Percentiles rank a stretch among this genome's conserved stretches.
phyloP scores from a whole-genome alignment of 2,888 invertebrate species.

The Rotaria sp. region DNA sequence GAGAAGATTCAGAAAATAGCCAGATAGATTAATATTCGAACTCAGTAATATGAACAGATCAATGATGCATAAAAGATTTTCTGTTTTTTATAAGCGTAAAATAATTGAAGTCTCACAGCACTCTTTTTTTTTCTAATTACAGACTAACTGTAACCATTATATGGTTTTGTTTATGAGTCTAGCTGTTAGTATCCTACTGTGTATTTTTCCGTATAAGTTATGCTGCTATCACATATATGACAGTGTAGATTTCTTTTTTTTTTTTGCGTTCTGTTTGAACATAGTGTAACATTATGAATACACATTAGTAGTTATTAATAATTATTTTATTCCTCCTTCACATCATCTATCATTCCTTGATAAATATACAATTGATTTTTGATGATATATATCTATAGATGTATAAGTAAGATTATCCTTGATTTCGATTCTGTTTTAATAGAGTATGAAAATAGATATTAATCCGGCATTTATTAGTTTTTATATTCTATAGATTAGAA shows the following conservation, averaged over 20 bases:
- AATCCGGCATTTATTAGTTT: background rate
- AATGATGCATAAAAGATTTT: background rate
- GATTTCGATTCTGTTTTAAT: too few relatives aligned
- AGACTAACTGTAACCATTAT: background rate
- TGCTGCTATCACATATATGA: background rate
- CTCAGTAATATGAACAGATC: background rate
- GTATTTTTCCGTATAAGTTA: background rate
- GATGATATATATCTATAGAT: too few relatives aligned
- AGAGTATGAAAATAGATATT: background rate
- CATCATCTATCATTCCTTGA: background rate
- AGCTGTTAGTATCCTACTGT: background rate
- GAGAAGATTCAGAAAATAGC: background rate
- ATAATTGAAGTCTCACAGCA: background rate
- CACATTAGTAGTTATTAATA: background rate
- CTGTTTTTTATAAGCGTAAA: background rate
- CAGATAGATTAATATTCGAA: background rate
- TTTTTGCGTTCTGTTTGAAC: background rate
- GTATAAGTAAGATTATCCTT: too few relatives aligned
- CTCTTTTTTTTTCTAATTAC: background rate
- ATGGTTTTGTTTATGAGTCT: background rate
- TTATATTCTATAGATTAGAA: background rate
- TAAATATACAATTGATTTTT: background rate
- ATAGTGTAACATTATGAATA: background rate
- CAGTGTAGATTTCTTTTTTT: background rate
- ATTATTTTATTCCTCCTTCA: background rate